Evolutionary conservation across 1,140 invertebrate species (phyloP), one percentile per base, ranked within the genome.

Genomic region (Drosophila lowei): DNA sequence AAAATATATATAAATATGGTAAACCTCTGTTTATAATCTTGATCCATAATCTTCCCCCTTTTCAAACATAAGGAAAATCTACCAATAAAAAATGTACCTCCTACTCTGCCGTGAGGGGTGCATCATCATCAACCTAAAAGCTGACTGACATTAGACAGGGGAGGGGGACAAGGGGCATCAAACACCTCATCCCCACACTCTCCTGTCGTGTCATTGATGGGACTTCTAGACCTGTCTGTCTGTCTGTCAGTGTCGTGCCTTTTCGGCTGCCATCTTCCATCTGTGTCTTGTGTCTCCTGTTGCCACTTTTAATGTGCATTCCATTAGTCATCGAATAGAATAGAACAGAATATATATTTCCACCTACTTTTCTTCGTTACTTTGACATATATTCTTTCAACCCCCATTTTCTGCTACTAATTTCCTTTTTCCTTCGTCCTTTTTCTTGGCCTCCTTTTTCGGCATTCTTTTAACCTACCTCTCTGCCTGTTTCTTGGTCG

Each of bases 261-360:
- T 28, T 42, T 42, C 18, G 8, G 16, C n/a, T 11, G 28, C 34
- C 48, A 13, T 59, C 23, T 15, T 47, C 67, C 23, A 25, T 4
- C 23, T 25, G 23, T 25, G 23, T 30, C 47, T 67, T 85, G 57
- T 60, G 3, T 38, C 11, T 13, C 41, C 56, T 65, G 65, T 64
- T 72, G 80, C 68, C 61, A 79, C 76, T 84, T 85, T 85, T 64
- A 85, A 79, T 84, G 79, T 79, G 80, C 58, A 60, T 65, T 34
- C 54, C 79, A 79, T 75, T 79, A 79, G 79, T 62, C 66, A 72
- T 59, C 56, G 77, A 74, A 71, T 62, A 56, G 28, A 46, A 58
- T 2, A 1, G 1, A 18, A 18, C 1, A 18, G 18, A 18, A 18
- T 18, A 72, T 83, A 64, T 72, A 15, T 72, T 23, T 44, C n/a